These are phyloP conservation scores for Meda fulgida DNA, from an alignment of 2,797 vertebrate species.

Conservation along the genomic window DNA sequence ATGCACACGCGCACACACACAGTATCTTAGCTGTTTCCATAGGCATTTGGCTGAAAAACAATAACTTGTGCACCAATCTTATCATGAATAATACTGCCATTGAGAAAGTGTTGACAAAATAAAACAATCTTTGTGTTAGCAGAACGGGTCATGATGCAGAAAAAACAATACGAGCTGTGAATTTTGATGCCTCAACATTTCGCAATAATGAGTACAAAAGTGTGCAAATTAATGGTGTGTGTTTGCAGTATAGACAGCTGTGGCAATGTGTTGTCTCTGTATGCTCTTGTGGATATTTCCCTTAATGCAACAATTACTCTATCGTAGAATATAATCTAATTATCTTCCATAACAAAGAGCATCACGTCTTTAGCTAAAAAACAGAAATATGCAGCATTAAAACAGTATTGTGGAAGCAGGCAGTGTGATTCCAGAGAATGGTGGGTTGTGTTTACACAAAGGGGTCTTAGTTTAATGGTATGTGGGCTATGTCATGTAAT, in stretches of 20 bases:
- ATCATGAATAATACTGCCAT: constrained; percentile 16
- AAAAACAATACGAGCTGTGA: constrained; percentile 50
- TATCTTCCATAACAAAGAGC: constrained; percentile 71
- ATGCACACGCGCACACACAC: too few species aligned
- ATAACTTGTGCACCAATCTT: constrained; percentile 12
- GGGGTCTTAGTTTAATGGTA: constrained; percentile 74
- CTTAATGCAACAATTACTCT: constrained; percentile 61
- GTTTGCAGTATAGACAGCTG: constrained; percentile 19
- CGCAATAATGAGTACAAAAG: constrained; percentile 43
- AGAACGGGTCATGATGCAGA: constrained; percentile 16
- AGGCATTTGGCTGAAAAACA: constrained; percentile 16
- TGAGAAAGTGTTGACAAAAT: constrained; percentile 36
- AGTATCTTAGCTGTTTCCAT: background rate
- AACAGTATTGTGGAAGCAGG: constrained; percentile 69
- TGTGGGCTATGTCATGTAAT: constrained; percentile 77
- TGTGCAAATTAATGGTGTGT: constrained; percentile 47
- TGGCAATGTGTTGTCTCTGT: constrained; percentile 41
- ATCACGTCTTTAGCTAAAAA: constrained; percentile 64
- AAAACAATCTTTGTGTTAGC: constrained; percentile 34
- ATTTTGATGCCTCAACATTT: constrained; percentile 47
- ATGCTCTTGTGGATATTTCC: constrained; percentile 22
- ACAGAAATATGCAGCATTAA: constrained; percentile 62
- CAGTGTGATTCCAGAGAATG: constrained; percentile 67
- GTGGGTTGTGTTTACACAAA: constrained; percentile 72
- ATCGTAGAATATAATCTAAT: constrained; percentile 65